Base-by-base conservation (phyloP, 1,140 invertebrate species). In the Orussus abietinus region DNA sequence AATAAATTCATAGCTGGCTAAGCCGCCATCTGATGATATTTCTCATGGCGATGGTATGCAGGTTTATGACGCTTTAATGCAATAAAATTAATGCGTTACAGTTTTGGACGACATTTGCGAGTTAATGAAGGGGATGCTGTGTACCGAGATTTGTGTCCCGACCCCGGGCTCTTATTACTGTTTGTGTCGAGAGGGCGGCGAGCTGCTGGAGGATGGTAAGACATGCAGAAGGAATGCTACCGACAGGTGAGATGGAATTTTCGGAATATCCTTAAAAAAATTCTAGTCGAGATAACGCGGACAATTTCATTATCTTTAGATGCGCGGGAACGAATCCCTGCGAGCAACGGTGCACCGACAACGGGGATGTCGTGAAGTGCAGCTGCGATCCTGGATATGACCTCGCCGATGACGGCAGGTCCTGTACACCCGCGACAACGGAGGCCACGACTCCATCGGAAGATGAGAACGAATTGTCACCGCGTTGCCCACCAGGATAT, bases 71-170 rank as follows among this genome's bases (percentile, higher is more conserved):
- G n/a, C n/a, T n/a, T n/a, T n/a, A n/a, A n/a, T n/a, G n/a, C n/a
- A n/a, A n/a, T n/a, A n/a, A n/a, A n/a, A n/a, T n/a, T n/a, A n/a
- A n/a, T n/a, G n/a, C n/a, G n/a, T 49, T 58, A 21, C 50, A 75
- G 72, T 57, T 19, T 12, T 72, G 46, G 77, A 79, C 49, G 78
- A 83, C 51, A 71, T 86, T 26, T 87, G 85, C 49, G 66, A 79
- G n/a, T 64, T 81, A 36, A 73, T 80, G 57, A 75, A 72, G 33
- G 82, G 80, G 5, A 76, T 84, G 48, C 60, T 88, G 5, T 89
- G 86, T 55, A 81, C 84, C 0, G 84, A 89, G 47, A 80, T 83
- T 50, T 89, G 86, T 53, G 73, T 86, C 5, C 78, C 83, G 0
- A 74, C 77, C 0, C 77, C 75, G 4, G 78, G 76, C 3, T 87